Evolutionary conservation across 2,888 invertebrate genomes (phyloP), one percentile per base, ranked within the genome.

Genomic region (Gari tellinella): DNA sequence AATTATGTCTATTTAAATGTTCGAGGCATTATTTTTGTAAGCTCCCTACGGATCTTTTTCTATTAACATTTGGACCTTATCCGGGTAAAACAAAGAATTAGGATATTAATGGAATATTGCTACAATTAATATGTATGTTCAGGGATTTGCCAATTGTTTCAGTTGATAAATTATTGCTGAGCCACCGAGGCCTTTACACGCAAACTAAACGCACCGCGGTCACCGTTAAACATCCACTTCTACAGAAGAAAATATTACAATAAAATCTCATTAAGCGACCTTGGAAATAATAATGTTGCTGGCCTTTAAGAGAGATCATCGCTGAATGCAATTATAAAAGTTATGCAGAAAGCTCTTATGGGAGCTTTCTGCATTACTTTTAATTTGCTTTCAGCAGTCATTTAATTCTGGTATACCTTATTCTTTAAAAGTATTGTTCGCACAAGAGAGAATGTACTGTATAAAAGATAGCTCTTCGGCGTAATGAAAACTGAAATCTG

Each of bases 41-140:
- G 41, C 26, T 46, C 58, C 60, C 72, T 48, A 31, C 23, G 38
- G 76, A 61, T 31, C 17, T n/a, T 17, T 19, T 46, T 72, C 73
- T 64, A 78, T 78, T 78, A 78, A 74, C 73, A 67, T 61, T 55
- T 38, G 41, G 70, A 57, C 58, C 55, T 63, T 61, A 52, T 41
- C 57, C 45, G 31, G 53, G 48, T 46, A 21, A 45, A 46, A 25
- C 38, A 56, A 25, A 38, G 69, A 58, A 58, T 58, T 56, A 64
- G 63, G 63, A 64, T 37, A 52, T 49, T 41, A 48, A 58, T 38
- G 63, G 52, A 63, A 70, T 63, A 58, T 58, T 63, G 52, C 48
- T 14, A 26, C 52, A 37, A 78, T 78, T 70, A 78, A 78, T 78
- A 78, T 78, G 78, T 78, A 78, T 78, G 78, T 70, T 56, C 37